Evolutionary conservation across 1,140 invertebrate species (phyloP).

Genomic region (Uloborus diversus): DNA sequence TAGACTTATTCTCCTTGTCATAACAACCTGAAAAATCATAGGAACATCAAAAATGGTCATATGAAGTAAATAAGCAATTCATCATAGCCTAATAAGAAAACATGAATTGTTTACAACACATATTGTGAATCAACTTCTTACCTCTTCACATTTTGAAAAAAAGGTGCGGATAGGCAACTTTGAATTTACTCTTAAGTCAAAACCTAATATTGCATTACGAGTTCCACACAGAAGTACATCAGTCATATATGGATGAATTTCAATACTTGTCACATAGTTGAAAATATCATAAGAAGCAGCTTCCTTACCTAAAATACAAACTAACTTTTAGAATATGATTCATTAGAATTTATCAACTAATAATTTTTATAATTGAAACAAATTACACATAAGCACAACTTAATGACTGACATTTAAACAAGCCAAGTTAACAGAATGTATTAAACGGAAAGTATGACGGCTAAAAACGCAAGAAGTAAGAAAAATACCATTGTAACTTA

Average conservation of each 20-base stretch:
- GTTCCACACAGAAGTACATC: conserved; percentile 42
- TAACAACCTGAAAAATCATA: neutral
- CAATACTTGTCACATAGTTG: conserved; percentile 18
- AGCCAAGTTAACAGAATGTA: too few relatives aligned
- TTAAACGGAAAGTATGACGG: too few relatives aligned
- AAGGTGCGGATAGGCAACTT: conserved; percentile 3
- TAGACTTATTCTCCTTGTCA: too few relatives aligned
- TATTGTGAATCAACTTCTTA: too few relatives aligned
- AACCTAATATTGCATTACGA: conserved; percentile 16
- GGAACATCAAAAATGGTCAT: neutral
- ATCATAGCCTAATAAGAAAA: too few relatives aligned
- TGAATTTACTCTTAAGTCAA: conserved; percentile 29
- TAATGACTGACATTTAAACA: too few relatives aligned
- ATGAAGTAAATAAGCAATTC: neutral
- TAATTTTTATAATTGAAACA: too few relatives aligned
- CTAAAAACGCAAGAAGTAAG: too few relatives aligned
- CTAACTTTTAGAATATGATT: neutral
- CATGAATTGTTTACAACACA: too few relatives aligned
- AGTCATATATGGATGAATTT: conserved; percentile 30
- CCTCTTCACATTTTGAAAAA: conserved; percentile 29
- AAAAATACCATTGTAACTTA: too few relatives aligned
- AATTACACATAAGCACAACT: too few relatives aligned
- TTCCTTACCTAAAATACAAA: conserved; percentile 19
- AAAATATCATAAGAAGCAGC: conserved; percentile 5
- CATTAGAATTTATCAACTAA: too few relatives aligned